Base-by-base conservation (phyloP, 2,797 vertebrate species). In the Meriones psammophilus region DNA sequence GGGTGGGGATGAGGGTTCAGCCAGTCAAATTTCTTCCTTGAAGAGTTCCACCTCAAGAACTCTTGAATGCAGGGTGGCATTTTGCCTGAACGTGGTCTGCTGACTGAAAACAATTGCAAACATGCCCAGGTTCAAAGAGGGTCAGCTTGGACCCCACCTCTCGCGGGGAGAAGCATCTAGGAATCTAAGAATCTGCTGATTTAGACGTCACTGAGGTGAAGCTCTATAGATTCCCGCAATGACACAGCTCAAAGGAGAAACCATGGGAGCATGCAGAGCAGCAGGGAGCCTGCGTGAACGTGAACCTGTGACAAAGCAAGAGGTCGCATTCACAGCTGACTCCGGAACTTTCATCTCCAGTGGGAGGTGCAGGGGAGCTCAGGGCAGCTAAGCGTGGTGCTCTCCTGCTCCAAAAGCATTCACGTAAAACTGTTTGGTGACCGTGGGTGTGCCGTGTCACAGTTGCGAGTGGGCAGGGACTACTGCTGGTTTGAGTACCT, bases 361-460 rank as follows among this genome's bases (percentile, higher is more conserved):
- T 1, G n/a, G 24, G 4, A 33, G 26, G n/a, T 20, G 20, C 30
- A 95, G 80, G 42, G 24, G 66, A 69, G 22, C 4, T 12, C 54
- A 7, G 28, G 39, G 56, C 6, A 18, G 39, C 62, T 26, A 36
- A n/a, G 22, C 46, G 12, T 39, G 46, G 28, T 46, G 46, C 10
- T 39, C 4, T 77, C 36, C 77, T 46, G 36, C 80, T 9, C 81
- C 58, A 14, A 22, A 8, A 58, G n/a, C 46, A 33, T 8, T n/a
- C 68, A 2, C 0, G 0, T 0, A 14, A 26, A 66, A 69, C 24
- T 2, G 2, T 8, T n/a, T 5, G 3, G 1, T 5, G 9, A 58
- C 68, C 30, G 20, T 9, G 3, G n/a, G 14, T 30, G 5, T 33
- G 22, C 54, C 1, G 3, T 0, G 12, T 5, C 12, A 33, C 73